These are phyloP conservation scores for Eristalis arbustorum DNA, from an alignment of 2,888 invertebrate genomes.

Conservation along the genomic window DNA sequence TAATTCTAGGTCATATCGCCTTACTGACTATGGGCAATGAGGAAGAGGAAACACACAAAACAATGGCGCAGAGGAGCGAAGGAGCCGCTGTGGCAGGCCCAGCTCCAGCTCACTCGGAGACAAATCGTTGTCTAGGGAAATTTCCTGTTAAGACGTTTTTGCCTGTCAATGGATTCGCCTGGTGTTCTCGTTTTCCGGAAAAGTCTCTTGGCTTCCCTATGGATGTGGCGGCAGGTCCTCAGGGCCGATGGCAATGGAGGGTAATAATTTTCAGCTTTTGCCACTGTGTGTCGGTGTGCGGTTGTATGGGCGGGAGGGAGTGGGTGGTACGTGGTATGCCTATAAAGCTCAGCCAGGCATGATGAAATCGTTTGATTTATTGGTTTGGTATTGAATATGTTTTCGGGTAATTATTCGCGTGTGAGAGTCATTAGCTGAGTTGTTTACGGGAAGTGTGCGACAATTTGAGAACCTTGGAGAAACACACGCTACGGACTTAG, in stretches of 20 bases:
- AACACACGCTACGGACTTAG: background rate
- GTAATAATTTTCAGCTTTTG: constrained; percentile 49
- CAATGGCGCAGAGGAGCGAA: background rate
- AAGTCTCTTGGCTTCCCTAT: constrained; percentile 21
- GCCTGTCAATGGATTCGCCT: constrained; percentile 20
- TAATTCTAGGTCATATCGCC: constrained; percentile 60
- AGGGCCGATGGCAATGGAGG: constrained; percentile 20
- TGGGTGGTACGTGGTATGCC: background rate
- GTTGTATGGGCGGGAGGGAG: background rate
- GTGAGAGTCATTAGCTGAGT: constrained; percentile 23
- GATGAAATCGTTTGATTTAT: constrained; percentile 59
- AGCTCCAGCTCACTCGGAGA: constrained; percentile 25
- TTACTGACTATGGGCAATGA: constrained; percentile 7
- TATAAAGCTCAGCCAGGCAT: constrained; percentile 39
- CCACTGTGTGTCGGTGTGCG: background rate
- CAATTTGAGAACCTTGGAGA: background rate
- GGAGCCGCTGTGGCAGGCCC: background rate
- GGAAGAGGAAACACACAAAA: background rate
- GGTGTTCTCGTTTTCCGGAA: constrained; percentile 17
- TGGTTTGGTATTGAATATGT: constrained; percentile 39
- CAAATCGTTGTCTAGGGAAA: constrained; percentile 59
- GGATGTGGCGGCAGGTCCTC: background rate
- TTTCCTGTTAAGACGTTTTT: constrained; percentile 53
- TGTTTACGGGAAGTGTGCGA: constrained; percentile 10
- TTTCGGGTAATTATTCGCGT: constrained; percentile 37